Evolutionary conservation across 2,797 vertebrate species (phyloP).

Genomic region (Helicolenus hilgendorfi): DNA sequence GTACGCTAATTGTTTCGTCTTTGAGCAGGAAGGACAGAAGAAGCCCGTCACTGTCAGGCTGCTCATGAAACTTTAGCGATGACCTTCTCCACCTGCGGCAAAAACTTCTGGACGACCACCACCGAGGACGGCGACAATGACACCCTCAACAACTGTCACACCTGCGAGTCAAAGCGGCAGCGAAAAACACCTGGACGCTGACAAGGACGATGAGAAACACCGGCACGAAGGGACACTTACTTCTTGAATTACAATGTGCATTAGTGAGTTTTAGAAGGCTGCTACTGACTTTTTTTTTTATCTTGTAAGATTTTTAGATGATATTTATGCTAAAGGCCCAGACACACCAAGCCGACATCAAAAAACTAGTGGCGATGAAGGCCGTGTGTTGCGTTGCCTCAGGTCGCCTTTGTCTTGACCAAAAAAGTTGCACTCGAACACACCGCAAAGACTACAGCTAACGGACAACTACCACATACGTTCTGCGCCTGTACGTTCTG

Average conservation of each 20-base stretch:
- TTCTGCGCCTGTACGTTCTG: too few relatives aligned
- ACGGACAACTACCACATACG: too few relatives aligned
- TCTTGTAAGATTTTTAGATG: too few relatives aligned
- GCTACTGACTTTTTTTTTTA: not conserved
- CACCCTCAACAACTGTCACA: not conserved
- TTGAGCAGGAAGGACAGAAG: conserved; percentile 26
- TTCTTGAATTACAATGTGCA: not conserved
- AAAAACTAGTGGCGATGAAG: too few relatives aligned
- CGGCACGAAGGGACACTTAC: not conserved
- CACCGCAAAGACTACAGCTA: too few relatives aligned
- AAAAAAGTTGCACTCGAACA: too few relatives aligned
- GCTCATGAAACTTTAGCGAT: conserved; percentile 24
- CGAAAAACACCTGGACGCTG: conserved; percentile 27
- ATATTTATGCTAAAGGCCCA: too few relatives aligned
- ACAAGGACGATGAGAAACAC: not conserved
- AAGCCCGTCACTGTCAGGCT: not conserved
- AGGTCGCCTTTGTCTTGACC: too few relatives aligned
- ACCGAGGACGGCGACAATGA: not conserved
- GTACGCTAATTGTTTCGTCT: conserved; percentile 21
- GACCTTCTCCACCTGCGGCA: conserved; percentile 29
- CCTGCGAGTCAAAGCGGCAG: conserved; percentile 36
- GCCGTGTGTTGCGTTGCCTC: too few relatives aligned
- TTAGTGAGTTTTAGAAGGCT: not conserved
- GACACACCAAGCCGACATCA: too few relatives aligned
- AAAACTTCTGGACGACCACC: not conserved